These are phyloP conservation scores for Nineta flava DNA, from an alignment of 2,888 invertebrate species.

Conservation along the genomic window DNA sequence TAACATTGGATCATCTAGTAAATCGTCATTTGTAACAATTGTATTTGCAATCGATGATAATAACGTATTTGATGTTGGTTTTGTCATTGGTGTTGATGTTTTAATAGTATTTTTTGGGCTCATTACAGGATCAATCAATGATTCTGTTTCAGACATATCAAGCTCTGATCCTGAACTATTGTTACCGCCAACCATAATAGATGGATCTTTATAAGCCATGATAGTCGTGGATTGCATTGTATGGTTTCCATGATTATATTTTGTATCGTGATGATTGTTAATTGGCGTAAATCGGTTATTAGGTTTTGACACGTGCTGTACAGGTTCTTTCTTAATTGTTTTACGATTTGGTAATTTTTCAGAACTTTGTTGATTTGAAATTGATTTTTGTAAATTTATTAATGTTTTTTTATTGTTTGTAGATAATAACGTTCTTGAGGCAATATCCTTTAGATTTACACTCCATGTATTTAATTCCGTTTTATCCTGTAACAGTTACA, in stretches of 20 bases:
- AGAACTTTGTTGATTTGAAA: slow-evolving; percentile 9
- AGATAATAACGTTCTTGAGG: slow-evolving; percentile 29
- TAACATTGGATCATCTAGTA: neutral
- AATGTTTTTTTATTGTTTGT: slow-evolving; percentile 21
- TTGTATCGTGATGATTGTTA: slow-evolving; percentile 2
- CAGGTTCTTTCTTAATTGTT: slow-evolving; percentile 9
- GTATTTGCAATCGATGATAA: neutral
- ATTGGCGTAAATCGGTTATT: neutral
- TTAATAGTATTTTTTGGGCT: neutral
- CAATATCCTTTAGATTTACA: slow-evolving; percentile 57
- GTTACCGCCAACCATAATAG: slow-evolving; percentile 1
- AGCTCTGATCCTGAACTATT: slow-evolving; percentile 23
- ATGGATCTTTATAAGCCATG: no score
- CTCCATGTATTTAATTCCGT: slow-evolving; percentile 63
- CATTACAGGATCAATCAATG: slow-evolving; percentile 15
- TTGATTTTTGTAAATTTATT: slow-evolving; percentile 4
- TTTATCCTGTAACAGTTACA: slow-evolving; percentile 36
- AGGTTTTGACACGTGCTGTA: slow-evolving; percentile 10
- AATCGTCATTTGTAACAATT: neutral
- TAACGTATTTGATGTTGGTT: neutral
- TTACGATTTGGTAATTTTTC: neutral
- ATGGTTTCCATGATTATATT: slow-evolving; percentile 10
- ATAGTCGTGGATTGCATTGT: neutral
- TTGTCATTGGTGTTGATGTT: neutral
- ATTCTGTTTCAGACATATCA: slow-evolving; percentile 21